Conservation (phyloP, 2,888 invertebrate genomes). For the Metacarcinus magister region DNA sequence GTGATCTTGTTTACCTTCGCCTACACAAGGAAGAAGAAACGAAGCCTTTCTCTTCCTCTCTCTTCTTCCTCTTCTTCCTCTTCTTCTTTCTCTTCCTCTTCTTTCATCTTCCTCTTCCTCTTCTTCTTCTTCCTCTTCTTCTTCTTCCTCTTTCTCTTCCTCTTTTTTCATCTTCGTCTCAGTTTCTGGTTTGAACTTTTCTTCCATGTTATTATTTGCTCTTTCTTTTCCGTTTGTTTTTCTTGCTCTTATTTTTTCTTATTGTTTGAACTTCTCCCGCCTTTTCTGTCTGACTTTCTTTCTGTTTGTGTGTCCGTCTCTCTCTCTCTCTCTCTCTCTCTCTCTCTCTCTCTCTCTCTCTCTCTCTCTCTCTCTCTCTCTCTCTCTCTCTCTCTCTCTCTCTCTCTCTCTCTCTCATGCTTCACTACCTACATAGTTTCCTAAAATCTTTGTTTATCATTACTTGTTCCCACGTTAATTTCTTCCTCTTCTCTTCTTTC, state of each 20-base stretch:
- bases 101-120: neutral
- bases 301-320: no score
- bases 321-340: constrained; percentile 44
- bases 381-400: constrained; percentile 50
- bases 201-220: neutral
- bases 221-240: neutral
- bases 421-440: neutral
- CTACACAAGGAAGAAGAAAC: neutral
- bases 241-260: neutral
- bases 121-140: neutral
- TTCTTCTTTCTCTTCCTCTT: neutral
- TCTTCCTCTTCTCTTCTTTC: neutral
- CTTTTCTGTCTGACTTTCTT: no score
- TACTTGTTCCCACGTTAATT: neutral
- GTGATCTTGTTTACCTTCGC: no score
- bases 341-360: neutral
- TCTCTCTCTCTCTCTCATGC: constrained; percentile 32
- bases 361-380: constrained; percentile 16
- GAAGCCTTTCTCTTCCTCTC: neutral
- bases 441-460: constrained; percentile 18
- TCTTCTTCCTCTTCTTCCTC: neutral
- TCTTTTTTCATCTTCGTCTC: neutral
- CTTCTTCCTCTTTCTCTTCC: neutral
- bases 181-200: neutral
- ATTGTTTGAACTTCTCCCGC: no score